Evolutionary conservation across 1,140 invertebrate species (phyloP).

Genomic region (Steinernema feltiae): DNA sequence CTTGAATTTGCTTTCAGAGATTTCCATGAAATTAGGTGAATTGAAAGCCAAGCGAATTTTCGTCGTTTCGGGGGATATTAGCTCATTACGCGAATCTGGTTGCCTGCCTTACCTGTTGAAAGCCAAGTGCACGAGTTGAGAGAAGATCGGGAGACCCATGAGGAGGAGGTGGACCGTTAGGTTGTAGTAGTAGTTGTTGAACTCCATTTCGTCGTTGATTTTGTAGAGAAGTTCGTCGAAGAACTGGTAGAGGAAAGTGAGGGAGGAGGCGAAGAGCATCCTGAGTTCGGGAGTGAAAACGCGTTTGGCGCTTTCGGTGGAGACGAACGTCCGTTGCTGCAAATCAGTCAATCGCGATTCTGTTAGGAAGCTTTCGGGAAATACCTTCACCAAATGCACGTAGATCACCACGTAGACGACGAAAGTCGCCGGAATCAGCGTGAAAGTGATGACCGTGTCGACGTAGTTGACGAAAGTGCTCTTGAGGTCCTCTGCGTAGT

Average conservation of each 20-base stretch:
- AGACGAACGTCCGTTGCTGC: background rate
- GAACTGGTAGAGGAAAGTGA: background rate
- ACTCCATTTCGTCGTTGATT: background rate
- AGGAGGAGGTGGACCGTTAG: background rate
- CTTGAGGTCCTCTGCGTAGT: background rate
- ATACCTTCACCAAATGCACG: background rate
- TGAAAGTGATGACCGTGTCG: background rate
- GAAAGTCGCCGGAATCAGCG: background rate
- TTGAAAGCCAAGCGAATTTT: too few relatives aligned
- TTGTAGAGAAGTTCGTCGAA: background rate
- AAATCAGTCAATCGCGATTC: background rate
- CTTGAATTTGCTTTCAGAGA: too few relatives aligned
- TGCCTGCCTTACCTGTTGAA: background rate
- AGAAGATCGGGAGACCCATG: background rate
- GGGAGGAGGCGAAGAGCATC: background rate
- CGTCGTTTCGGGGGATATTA: too few relatives aligned
- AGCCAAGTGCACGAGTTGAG: background rate
- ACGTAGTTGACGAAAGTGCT: background rate
- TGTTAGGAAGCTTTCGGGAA: background rate
- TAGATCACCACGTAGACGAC: background rate
- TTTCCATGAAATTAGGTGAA: background rate
- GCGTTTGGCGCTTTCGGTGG: background rate
- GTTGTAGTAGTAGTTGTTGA: background rate
- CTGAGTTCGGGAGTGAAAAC: background rate
- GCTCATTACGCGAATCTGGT: too few relatives aligned